phyloP scores from a whole-genome alignment of 2,888 invertebrate species.

The Protophormia terraenovae region DNA sequence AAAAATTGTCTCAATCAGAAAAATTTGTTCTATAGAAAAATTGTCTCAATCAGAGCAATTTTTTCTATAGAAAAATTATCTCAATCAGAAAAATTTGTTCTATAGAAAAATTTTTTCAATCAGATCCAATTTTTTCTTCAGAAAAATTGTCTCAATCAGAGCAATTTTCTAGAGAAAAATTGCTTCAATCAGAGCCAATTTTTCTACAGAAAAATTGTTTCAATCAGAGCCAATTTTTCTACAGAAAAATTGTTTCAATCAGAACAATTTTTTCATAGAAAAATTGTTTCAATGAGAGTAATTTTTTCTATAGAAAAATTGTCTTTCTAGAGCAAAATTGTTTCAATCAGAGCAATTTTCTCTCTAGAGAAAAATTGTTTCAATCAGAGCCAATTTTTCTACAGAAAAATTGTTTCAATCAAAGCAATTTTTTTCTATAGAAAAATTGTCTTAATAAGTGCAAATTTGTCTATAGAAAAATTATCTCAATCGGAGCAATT shows the following conservation, averaged over 20 bases:
- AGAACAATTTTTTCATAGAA: not conserved
- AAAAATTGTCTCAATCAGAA: no score
- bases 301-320: conserved; percentile 12
- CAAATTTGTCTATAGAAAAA: no score
- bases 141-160: not conserved
- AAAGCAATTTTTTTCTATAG: not conserved
- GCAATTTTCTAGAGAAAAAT: not conserved
- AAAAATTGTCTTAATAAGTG: not conserved
- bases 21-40: not conserved
- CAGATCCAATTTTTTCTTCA: not conserved
- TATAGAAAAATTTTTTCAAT: not conserved
- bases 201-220: no score
- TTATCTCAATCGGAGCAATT: no score
- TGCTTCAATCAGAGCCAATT: no score
- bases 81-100: not conserved
- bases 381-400: no score
- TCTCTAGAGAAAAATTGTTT: not conserved
- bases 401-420: not conserved
- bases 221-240: no score
- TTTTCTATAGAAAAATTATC: not conserved
- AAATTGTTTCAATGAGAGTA: not conserved
- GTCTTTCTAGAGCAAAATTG: no score
- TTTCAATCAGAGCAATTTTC: not conserved
- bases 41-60: not conserved
- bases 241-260: no score